phyloP scores from a whole-genome alignment of 2,888 invertebrate species.

The Acrocyrtus sp. region DNA sequence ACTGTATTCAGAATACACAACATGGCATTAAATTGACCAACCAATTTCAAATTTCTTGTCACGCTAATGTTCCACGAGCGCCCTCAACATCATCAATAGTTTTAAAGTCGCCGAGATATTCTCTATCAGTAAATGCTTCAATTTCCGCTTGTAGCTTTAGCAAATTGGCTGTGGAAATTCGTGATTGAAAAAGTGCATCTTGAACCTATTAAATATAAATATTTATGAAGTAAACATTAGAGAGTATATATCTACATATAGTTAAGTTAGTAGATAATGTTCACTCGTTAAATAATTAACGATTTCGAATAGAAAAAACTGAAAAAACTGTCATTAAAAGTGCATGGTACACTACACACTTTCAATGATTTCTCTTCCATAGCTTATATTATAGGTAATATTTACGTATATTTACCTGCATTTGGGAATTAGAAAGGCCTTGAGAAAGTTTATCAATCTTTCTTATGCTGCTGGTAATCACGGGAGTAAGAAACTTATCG shows the following conservation, averaged over 20 bases:
- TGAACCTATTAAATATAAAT: conserved; percentile 51
- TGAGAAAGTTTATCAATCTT: conserved; percentile 59
- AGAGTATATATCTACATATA: background rate
- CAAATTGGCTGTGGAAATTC: conserved; percentile 53
- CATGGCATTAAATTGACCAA: no score
- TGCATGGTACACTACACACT: no score
- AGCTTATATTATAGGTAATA: no score
- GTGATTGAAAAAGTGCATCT: conserved; percentile 59
- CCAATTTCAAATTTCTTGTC: no score
- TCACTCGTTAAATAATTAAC: background rate
- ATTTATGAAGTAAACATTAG: background rate
- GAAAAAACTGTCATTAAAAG: background rate
- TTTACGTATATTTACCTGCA: conserved; percentile 46
- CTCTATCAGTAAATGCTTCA: conserved; percentile 48
- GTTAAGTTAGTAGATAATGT: background rate
- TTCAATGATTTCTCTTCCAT: no score
- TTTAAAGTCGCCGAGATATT: conserved; percentile 53
- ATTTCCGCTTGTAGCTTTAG: conserved; percentile 53
- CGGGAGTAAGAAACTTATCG: conserved; percentile 58
- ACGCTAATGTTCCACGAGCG: background rate
- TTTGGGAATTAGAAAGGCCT: conserved; percentile 59
- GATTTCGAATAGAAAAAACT: background rate
- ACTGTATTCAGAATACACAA: no score
- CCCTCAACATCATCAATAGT: conserved; percentile 41
- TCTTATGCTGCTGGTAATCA: conserved; percentile 49